Evolutionary conservation across 2,113 vertebrate genomes (phyloP).

Genomic region (Ramphastos sulfuratus): DNA sequence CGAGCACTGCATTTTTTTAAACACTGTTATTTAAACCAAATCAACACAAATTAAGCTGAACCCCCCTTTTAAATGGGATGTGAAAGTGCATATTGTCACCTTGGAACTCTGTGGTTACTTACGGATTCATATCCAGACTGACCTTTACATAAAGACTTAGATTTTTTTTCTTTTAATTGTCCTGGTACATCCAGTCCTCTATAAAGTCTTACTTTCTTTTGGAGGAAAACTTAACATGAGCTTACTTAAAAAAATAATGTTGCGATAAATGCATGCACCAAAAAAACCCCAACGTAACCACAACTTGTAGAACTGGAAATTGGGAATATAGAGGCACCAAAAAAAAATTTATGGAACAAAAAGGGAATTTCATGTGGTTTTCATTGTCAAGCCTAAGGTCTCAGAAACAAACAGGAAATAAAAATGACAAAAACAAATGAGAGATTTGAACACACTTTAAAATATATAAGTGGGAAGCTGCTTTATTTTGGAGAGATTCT

Average conservation of each 20-base stretch:
- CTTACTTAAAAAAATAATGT: background rate
- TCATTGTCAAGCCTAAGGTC: constrained; percentile 63
- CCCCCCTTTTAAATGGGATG: background rate
- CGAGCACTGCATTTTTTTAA: background rate
- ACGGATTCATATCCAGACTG: background rate
- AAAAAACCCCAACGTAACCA: background rate
- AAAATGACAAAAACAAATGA: constrained; percentile 62
- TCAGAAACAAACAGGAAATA: constrained; percentile 72
- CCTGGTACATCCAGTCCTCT: background rate
- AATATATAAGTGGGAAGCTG: constrained; percentile 55
- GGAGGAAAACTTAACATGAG: background rate
- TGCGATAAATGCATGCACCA: background rate
- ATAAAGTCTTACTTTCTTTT: background rate
- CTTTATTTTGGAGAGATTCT: constrained; percentile 54
- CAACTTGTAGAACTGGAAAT: constrained; percentile 21
- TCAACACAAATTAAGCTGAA: background rate
- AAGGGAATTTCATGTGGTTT: constrained; percentile 69
- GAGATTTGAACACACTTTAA: constrained; percentile 31
- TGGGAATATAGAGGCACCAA: constrained; percentile 35
- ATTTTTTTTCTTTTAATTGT: background rate
- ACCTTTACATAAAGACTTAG: background rate
- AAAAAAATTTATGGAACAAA: constrained; percentile 68
- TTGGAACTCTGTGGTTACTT: background rate
- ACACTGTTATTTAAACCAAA: background rate
- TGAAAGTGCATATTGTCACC: rapidly evolving